These are phyloP conservation scores for Lateolabrax maculatus DNA, from an alignment of 2,797 vertebrate genomes.

Conservation along the genomic window DNA sequence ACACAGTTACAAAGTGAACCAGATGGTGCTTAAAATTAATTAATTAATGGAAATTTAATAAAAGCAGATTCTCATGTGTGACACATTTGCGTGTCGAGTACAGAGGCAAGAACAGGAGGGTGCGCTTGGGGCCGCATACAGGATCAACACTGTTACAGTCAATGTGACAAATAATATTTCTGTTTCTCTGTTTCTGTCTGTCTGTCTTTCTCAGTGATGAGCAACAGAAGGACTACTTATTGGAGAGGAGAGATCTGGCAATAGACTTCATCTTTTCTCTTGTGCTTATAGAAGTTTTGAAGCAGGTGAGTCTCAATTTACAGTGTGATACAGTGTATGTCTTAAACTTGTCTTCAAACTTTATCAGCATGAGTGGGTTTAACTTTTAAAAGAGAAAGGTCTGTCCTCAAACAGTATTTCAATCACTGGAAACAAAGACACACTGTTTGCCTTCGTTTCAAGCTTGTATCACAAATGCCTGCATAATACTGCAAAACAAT, in stretches of 20 bases:
- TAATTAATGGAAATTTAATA: not conserved
- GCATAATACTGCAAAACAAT: not conserved
- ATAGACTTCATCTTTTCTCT: slow-evolving; percentile 99
- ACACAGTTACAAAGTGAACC: not conserved
- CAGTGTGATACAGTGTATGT: not conserved
- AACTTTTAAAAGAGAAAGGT: not conserved
- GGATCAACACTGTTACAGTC: not conserved
- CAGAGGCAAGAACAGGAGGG: not conserved
- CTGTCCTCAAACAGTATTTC: not conserved
- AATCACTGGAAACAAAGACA: not conserved
- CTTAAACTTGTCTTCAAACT: not conserved
- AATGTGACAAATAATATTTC: slow-evolving; percentile 5
- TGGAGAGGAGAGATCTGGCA: slow-evolving; percentile 97
- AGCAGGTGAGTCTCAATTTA: slow-evolving; percentile 89
- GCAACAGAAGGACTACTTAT: slow-evolving; percentile 97
- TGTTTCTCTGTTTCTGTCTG: slow-evolving; percentile 27
- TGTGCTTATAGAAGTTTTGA: slow-evolving; percentile 98
- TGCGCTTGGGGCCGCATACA: not conserved
- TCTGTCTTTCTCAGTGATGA: slow-evolving; percentile 89
- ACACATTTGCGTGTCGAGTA: not conserved
- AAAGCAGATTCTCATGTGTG: not conserved
- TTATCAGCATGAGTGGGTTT: not conserved
- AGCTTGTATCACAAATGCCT: not conserved
- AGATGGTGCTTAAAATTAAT: slow-evolving; percentile 15
- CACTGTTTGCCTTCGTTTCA: not conserved